Evolutionary conservation across 2,113 vertebrate species (phyloP), one percentile per base, ranked within the genome.

Genomic region (Stomatorhinus ivindoensis): DNA sequence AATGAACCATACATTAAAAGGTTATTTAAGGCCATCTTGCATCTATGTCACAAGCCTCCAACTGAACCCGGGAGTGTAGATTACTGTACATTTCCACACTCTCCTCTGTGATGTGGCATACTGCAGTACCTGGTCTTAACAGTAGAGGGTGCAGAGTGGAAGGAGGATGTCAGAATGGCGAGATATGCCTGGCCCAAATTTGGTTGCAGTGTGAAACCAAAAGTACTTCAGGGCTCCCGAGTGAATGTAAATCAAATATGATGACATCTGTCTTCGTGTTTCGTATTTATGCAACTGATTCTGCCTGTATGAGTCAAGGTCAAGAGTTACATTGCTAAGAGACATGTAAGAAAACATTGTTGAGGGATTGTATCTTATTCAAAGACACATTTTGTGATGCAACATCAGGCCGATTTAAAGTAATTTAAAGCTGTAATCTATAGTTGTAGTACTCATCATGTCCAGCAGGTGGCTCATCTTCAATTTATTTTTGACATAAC

Each of bases 401-500:
- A 24, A 47, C 21, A 47, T 47, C 82, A 46, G 19, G 3, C 17
- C 19, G 39, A 44, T 42, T 82, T 82, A 42, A 46, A 65, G 21
- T 42, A 80, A 39, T 76, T 39, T 76, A n/a, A 76, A 76, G 31
- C 15, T 42, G 15, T 80, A 42, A 42, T 42, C 31, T 39, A 17
- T 42, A 21, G 44, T 4, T 50, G 27, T 27, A 19, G 13, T 55
- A 55, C 50, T 55, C n/a, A 31, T 10, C 1, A 39, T 31, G n/a
- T 51, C 85, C 85, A 87, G 44, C 31, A 87, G 85, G 85, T 53
- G 85, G 50, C n/a, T 39, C 73, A 35, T 39, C 73, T 80, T 80
- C 11, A 35, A 39, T 27, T 21, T 24, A 27, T 35, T 6, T 87
- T 53, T 35, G 50, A 53, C 15, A 39, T 47, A 87, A 55, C 47